Conservation (phyloP, 2,888 invertebrate species). For the Rhaphigaster nebulosa region DNA sequence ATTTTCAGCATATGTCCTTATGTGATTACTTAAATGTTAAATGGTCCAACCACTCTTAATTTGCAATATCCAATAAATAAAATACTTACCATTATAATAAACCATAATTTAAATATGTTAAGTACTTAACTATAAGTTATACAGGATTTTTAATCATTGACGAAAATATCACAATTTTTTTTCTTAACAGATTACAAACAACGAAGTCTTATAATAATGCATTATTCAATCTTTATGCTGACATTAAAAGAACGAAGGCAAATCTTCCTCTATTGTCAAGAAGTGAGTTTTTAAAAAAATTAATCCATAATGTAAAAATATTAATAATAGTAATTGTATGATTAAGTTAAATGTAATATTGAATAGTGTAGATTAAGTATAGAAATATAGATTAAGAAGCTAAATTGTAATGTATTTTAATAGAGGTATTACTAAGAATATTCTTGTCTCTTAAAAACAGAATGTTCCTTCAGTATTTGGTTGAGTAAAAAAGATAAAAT, state of each 20-base stretch:
- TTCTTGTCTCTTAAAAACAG: not conserved
- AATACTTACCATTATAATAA: not conserved
- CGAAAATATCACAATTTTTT: not conserved
- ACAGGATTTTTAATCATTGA: not conserved
- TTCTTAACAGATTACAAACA: not conserved
- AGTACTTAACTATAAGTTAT: not conserved
- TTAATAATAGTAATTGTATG: too few relatives aligned
- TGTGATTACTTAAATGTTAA: not conserved
- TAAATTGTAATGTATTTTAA: not conserved
- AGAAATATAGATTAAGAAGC: not conserved
- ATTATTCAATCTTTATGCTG: slow-evolving; percentile 27
- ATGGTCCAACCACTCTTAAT: not conserved
- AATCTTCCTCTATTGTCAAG: slow-evolving; percentile 2
- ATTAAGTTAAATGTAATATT: too few relatives aligned
- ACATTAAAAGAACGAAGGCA: not conserved
- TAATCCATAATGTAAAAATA: too few relatives aligned
- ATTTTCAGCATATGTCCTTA: not conserved
- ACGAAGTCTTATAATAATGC: not conserved
- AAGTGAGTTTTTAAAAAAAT: not conserved
- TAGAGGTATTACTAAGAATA: not conserved
- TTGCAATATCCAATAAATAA: not conserved
- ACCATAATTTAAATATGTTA: not conserved
- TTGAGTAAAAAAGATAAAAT: not conserved
- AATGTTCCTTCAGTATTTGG: not conserved
- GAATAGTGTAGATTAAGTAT: too few relatives aligned